phyloP scores from a whole-genome alignment of 2,888 invertebrate species.

The Cordilura impudica region DNA sequence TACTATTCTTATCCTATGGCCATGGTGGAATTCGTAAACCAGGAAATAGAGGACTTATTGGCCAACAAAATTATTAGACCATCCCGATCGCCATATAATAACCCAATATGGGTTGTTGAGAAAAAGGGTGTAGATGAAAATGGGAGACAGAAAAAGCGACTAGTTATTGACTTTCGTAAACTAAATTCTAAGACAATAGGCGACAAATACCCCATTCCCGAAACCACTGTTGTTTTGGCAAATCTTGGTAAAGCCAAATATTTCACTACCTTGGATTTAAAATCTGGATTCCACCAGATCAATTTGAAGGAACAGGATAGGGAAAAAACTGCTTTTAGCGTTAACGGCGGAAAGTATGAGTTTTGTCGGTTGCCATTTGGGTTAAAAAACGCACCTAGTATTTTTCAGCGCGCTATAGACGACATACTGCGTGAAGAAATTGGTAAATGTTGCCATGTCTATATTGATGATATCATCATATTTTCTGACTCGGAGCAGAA shows the following conservation, averaged over 20 bases:
- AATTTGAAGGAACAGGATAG: no score
- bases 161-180: conserved; percentile 60
- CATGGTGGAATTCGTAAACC: conserved; percentile 35
- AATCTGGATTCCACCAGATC: no score
- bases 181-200: conserved; percentile 48
- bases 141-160: conserved; percentile 45
- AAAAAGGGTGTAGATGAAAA: conserved; percentile 54
- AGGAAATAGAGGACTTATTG: conserved; percentile 28
- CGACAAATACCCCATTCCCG: conserved; percentile 51
- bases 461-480: no score
- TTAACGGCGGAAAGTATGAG: no score
- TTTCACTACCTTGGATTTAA: no score
- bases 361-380: no score
- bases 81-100: conserved; percentile 48
- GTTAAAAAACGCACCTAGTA: no score
- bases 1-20: conserved; percentile 45
- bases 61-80: conserved; percentile 27
- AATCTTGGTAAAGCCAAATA: conserved; percentile 50
- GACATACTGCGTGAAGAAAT: no score
- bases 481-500: no score
- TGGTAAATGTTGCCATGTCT: no score
- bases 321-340: no score
- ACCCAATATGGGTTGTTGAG: conserved; percentile 51
- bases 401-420: no score
- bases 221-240: conserved; percentile 38